phyloP scores from a whole-genome alignment of 2,888 invertebrate genomes.

The Ametastegia equiseti region DNA sequence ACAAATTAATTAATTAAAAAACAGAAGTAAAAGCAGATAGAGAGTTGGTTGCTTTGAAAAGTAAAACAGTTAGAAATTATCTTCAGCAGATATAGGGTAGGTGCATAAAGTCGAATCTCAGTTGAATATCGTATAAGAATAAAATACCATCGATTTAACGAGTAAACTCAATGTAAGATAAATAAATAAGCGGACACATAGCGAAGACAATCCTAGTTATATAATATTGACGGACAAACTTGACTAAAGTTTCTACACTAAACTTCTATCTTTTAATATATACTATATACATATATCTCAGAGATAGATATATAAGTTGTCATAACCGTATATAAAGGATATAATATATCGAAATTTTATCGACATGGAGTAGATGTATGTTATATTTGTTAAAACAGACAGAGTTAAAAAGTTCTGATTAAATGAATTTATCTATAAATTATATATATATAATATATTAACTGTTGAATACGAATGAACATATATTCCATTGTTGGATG shows the following conservation, averaged over 20 bases:
- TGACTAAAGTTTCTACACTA: neutral
- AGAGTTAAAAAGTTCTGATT: neutral
- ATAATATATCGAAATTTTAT: constrained; percentile 16
- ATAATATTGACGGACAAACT: neutral
- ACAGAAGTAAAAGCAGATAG: neutral
- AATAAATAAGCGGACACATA: constrained; percentile 21
- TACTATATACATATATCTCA: neutral
- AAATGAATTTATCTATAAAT: constrained; percentile 30
- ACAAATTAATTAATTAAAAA: too few species aligned
- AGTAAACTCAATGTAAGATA: constrained; percentile 36
- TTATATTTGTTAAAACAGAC: constrained; percentile 20
- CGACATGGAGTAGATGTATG: neutral
- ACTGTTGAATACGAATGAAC: constrained; percentile 19
- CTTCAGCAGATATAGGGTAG: neutral
- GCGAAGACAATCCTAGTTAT: constrained; percentile 51
- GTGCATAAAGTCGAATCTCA: constrained; percentile 4
- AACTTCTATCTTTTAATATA: constrained; percentile 6
- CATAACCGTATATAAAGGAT: neutral
- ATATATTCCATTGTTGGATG: neutral
- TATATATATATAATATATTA: constrained; percentile 21
- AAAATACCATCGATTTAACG: constrained; percentile 30
- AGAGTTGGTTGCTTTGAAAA: constrained; percentile 13
- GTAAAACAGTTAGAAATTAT: neutral
- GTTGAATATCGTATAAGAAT: constrained; percentile 19
- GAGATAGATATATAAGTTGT: neutral